phyloP scores from a whole-genome alignment of 1,140 invertebrate genomes.

The Trachymyrmex cornetzi region DNA sequence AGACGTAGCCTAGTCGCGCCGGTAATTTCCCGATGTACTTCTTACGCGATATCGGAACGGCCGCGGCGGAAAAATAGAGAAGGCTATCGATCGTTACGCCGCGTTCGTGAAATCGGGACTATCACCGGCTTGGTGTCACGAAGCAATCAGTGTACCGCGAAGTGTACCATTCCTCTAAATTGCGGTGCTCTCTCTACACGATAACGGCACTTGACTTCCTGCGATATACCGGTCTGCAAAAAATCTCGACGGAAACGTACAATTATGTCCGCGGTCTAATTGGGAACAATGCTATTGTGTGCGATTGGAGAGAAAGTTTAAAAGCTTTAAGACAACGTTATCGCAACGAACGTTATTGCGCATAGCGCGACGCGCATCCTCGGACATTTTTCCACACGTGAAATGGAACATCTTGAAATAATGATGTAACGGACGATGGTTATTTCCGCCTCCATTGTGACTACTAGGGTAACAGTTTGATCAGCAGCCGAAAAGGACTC shows the following conservation, averaged over 20 bases:
- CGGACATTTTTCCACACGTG: background rate
- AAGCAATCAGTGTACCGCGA: constrained; percentile 48
- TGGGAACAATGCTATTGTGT: constrained; percentile 14
- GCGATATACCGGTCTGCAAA: background rate
- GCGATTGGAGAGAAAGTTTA: constrained; percentile 12
- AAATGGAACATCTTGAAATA: background rate
- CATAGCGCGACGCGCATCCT: background rate
- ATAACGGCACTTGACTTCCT: constrained; percentile 21
- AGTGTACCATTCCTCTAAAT: constrained; percentile 41
- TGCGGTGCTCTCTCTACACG: constrained; percentile 32
- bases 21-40: constrained; percentile 49
- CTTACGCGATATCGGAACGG: constrained; percentile 12
- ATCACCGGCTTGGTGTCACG: constrained; percentile 12
- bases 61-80: constrained; percentile 18
- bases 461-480: background rate
- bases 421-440: background rate
- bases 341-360: background rate
- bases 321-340: background rate
- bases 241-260: constrained; percentile 14
- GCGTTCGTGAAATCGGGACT: constrained; percentile 12
- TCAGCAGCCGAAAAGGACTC: background rate
- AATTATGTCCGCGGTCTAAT: constrained; percentile 37
- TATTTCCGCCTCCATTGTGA: background rate
- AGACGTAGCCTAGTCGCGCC: background rate
- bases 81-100: constrained; percentile 32